Conservation (phyloP, 2,888 invertebrate genomes). For the Caenorhabditis wallacei region DNA sequence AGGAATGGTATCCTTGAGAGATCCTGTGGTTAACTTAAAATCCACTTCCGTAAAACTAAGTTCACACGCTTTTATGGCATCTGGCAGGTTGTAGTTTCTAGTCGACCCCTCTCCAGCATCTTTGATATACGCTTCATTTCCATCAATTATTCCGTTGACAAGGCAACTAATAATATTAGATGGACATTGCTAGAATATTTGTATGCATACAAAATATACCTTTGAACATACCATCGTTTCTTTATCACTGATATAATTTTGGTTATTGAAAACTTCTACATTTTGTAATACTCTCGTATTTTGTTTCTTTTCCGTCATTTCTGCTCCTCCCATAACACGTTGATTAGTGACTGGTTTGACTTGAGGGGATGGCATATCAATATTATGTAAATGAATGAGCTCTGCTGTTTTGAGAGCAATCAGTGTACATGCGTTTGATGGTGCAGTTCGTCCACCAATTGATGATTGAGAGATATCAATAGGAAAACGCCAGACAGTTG, state of each 20-base stretch:
- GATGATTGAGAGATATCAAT: conserved; percentile 71
- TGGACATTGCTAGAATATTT: conserved; percentile 40
- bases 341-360: background rate
- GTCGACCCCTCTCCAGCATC: conserved; percentile 51
- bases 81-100: conserved; percentile 64
- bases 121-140: conserved; percentile 57
- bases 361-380: conserved; percentile 50
- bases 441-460: conserved; percentile 62
- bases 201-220: background rate
- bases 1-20: conserved; percentile 36
- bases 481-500: conserved; percentile 70
- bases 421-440: conserved; percentile 72
- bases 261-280: background rate
- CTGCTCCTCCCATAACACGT: conserved; percentile 33
- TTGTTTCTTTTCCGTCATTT: conserved; percentile 2
- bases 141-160: conserved; percentile 63
- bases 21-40: conserved; percentile 49
- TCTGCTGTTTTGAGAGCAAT: conserved; percentile 72
- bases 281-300: background rate
- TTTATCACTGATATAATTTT: background rate
- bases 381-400: conserved; percentile 52
- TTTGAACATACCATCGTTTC: background rate
- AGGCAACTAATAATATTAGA: conserved; percentile 35
- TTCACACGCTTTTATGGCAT: conserved; percentile 62
- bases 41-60: conserved; percentile 57